Percentiles rank a stretch among this genome's conserved stretches.
Conservation (phyloP, 2,797 vertebrate genomes). For the Hybognathus amarus region DNA sequence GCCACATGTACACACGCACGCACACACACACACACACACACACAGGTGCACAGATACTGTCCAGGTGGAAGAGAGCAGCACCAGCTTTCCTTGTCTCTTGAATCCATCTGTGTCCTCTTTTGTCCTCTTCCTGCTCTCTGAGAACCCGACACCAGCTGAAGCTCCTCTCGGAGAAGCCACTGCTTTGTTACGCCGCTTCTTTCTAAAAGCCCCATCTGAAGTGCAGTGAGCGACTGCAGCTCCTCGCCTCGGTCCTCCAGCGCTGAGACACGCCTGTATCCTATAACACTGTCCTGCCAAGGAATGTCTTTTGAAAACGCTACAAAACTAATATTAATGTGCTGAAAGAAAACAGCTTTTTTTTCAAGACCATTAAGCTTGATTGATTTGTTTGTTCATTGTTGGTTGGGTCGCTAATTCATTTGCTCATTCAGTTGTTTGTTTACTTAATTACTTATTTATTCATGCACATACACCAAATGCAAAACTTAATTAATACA, state of each 20-base stretch:
- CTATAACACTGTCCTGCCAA: conserved; percentile 30
- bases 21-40: conserved; percentile 48
- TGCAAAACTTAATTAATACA: not conserved
- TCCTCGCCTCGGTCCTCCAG: not conserved
- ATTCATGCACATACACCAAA: not conserved
- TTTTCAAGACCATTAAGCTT: not conserved
- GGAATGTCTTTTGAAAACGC: conserved; percentile 15
- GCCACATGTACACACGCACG: not conserved
- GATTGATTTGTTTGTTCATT: too few species aligned
- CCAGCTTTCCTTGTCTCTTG: not conserved
- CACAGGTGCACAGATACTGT: conserved; percentile 71
- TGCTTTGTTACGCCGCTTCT: conserved; percentile 16
- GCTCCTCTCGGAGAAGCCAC: conserved; percentile 9
- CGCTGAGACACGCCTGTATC: conserved; percentile 53
- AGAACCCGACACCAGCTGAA: conserved; percentile 29
- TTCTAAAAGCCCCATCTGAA: conserved; percentile 9
- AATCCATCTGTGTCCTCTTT: not conserved
- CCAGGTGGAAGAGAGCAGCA: conserved; percentile 1
- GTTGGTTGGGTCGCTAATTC: not conserved
- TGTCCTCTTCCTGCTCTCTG: conserved; percentile 1
- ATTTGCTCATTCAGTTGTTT: not conserved
- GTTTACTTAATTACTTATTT: not conserved
- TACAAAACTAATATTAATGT: not conserved
- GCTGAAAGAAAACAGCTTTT: not conserved
- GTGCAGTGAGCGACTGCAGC: not conserved